Base-by-base conservation (phyloP, 2,113 vertebrate species). In the Gobiocypris rarus region DNA sequence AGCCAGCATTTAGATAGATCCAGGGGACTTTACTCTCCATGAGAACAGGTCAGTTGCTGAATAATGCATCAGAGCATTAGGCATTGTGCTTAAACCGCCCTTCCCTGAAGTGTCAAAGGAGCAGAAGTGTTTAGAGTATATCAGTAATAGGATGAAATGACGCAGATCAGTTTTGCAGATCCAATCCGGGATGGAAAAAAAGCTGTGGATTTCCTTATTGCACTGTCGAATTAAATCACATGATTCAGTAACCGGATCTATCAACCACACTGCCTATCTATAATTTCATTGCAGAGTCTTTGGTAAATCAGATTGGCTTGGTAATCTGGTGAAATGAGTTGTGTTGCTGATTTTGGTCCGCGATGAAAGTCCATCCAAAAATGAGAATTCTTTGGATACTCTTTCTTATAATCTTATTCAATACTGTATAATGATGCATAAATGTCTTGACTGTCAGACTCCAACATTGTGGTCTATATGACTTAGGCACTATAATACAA, bases 91-190 rank as follows among this genome's bases (percentile, higher is more conserved):
- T 85, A 56, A 48, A 70, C 31, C 65, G 3, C 11, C 50, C 56
- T 70, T 75, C 84, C 58, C 77, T 10, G 5, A 75, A 63, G 78
- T 74, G 77, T 65, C 43, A 31, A 81, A 74, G 31, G 45, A 50
- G 69, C 52, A 81, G 28, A 85, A 81, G 70, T 59, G 78, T 61
- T 85, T 75, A 22, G 69, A 48, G 81, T 77, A 38, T 48, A 38
- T 77, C 54, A 59, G 43, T 43, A 85, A 81, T 63, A 34, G 65
- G 31, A 70, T 70, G 43, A 54, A 82, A 54, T 38, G 48, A 56
- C 22, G 19, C 48, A 38, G 31, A 82, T 82, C 15, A 14, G 15
- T 31, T 50, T 80, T 80, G 24, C 4, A 11, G 78, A 65, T 34
- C 9, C 59, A 69, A 28, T 79, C 9, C 17, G 4, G 17, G 78